A percentile compares a stretch with the other conserved stretches of the same genome.
Evolutionary conservation across 2,797 vertebrate genomes (phyloP).

Genomic region (Melanogrammus aeglefinus): DNA sequence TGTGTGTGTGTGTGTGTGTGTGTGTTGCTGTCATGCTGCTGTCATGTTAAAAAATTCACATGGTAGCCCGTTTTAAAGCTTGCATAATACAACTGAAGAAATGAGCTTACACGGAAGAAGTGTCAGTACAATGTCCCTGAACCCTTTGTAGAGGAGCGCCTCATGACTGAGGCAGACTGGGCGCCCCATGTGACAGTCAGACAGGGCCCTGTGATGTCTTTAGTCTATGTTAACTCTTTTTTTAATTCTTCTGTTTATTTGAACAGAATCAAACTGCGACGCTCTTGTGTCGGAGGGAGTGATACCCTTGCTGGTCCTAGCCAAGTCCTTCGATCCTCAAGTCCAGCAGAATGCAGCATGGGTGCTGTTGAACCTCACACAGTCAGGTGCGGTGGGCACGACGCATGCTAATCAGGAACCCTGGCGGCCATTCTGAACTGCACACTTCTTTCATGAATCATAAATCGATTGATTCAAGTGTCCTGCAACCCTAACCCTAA

Average conservation of each 20-base stretch:
- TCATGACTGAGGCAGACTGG: not conserved
- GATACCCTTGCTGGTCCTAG: slow-evolving; percentile 71
- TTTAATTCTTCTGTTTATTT: slow-evolving; percentile 6
- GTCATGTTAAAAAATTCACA: too few species aligned
- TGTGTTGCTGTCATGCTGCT: not conserved
- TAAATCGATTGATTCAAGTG: not conserved
- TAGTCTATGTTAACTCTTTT: not conserved
- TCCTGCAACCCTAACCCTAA: too few species aligned
- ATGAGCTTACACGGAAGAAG: too few species aligned
- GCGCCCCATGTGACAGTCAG: not conserved
- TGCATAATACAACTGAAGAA: too few species aligned
- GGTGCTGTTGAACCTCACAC: slow-evolving; percentile 78
- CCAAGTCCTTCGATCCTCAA: slow-evolving; percentile 74
- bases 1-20: not conserved
- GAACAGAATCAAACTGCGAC: slow-evolving; percentile 65
- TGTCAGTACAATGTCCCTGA: too few species aligned
- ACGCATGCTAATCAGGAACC: not conserved
- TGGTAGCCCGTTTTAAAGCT: too few species aligned
- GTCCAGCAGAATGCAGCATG: slow-evolving; percentile 78
- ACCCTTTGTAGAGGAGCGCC: not conserved
- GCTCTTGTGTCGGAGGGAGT: slow-evolving; percentile 69
- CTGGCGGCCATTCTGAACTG: not conserved
- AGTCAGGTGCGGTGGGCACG: slow-evolving; percentile 68
- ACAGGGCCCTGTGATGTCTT: not conserved
- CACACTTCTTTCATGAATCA: not conserved